Evolutionary conservation across 2,888 invertebrate genomes (phyloP), one percentile per base, ranked within the genome.

Genomic region (Nysson spinosus): DNA sequence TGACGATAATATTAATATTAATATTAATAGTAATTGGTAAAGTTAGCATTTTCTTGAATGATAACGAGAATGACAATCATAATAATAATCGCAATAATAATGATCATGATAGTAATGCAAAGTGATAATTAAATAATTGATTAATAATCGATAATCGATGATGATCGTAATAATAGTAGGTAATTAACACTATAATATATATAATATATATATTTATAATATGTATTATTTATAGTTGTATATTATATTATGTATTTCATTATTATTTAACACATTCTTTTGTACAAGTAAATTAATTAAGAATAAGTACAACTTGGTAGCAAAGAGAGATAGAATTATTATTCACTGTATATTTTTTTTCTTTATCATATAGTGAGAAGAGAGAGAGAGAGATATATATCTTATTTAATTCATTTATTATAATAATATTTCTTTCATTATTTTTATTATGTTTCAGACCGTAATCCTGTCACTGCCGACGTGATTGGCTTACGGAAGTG

Each of bases 271-370:
- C 86, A 87, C 85, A 86, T 84, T 83, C 66, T 81, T 87, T 87
- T 88, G 88, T 88, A 88, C 87, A 88, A 86, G 85, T 87, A 87
- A 85, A 87, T 85, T 84, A 85, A 85, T 85, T 87, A 87, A 85
- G 87, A 87, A 87, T 87, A 88, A 88, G 88, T 88, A 88, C 87
- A 88, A 88, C 86, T 86, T 87, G 85, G 87, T 87, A 88, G 87
- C 87, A 87, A 87, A 87, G 87, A 87, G 87, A 87, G 85, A 87
- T 85, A 85, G 85, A 85, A 84, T 85, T 85, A 85, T 85, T 85
- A 83, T 83, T 82, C 73, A 75, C 75, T 83, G 81, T 84, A 83
- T 83, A 82, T 82, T 82, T 83, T 6, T 32, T n/a, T n/a, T n/a
- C 57, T 69, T 72, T 61, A 69, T 82, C 83, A n/a, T 82, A 80